These are phyloP conservation scores for Xestia sexstrigata DNA, from an alignment of 2,888 invertebrate genomes.

Conservation along the genomic window DNA sequence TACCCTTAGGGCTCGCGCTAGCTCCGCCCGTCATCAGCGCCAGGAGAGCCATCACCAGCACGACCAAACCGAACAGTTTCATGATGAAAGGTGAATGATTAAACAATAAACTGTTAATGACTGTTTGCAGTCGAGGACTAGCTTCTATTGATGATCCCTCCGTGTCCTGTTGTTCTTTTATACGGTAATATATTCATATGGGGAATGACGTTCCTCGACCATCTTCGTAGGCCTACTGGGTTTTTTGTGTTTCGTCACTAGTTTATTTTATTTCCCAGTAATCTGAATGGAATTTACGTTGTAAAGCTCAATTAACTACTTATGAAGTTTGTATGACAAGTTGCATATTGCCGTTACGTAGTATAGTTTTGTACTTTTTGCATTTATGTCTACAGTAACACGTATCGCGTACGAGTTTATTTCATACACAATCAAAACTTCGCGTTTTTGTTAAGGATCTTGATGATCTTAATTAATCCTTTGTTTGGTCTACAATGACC, in stretches of 20 bases:
- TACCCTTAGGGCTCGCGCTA: constrained; percentile 45
- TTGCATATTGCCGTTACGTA: not conserved
- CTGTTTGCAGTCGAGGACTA: constrained; percentile 7
- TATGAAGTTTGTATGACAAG: not conserved
- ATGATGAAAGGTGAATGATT: constrained; percentile 18
- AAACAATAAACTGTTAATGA: constrained; percentile 2
- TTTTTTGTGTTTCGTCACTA: constrained; percentile 34
- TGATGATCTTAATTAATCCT: too few species aligned
- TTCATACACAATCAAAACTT: not conserved
- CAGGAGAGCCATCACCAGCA: constrained; percentile 46
- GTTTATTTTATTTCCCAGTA: constrained; percentile 14
- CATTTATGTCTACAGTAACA: not conserved
- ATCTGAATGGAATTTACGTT: not conserved
- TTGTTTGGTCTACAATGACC: too few species aligned
- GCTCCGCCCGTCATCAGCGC: constrained; percentile 50
- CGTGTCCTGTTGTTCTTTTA: constrained; percentile 6
- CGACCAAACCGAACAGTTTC: constrained; percentile 49
- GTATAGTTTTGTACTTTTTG: not conserved
- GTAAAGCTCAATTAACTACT: not conserved
- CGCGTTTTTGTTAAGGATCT: not conserved
- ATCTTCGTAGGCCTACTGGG: constrained; percentile 11
- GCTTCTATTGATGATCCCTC: constrained; percentile 3
- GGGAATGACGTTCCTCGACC: constrained; percentile 1
- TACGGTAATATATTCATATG: constrained; percentile 4
- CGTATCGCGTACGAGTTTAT: not conserved